Conservation (phyloP, 2,888 invertebrate genomes). For the Hemaris fuciformis region DNA sequence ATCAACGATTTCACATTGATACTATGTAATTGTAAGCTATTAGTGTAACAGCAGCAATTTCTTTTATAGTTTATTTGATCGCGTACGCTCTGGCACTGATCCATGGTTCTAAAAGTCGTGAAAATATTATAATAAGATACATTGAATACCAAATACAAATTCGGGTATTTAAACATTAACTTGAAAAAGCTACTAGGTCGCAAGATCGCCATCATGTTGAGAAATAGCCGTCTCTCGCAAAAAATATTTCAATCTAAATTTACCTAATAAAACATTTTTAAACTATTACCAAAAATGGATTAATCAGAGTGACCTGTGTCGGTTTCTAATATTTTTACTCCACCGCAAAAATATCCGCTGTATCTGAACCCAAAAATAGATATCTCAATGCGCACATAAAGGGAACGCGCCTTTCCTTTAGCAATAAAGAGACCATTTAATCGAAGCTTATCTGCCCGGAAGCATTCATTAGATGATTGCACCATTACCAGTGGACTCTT, state of each 20-base stretch:
- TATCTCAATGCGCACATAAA: slow-evolving; percentile 76
- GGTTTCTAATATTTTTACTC: slow-evolving; percentile 26
- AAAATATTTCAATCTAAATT: neutral
- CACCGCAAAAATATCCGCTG: slow-evolving; percentile 25
- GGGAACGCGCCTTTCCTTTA: slow-evolving; percentile 75
- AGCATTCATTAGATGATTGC: slow-evolving; percentile 83
- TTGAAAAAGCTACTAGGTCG: too few relatives aligned
- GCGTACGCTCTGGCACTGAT: neutral
- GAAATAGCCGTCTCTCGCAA: too few relatives aligned
- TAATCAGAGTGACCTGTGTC: slow-evolving; percentile 13
- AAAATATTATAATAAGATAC: too few relatives aligned
- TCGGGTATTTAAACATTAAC: too few relatives aligned
- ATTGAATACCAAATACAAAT: too few relatives aligned
- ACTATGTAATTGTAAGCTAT: slow-evolving; percentile 18
- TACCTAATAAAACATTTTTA: neutral
- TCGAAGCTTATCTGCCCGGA: slow-evolving; percentile 80
- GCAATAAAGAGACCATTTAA: slow-evolving; percentile 81
- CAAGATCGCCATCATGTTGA: too few relatives aligned
- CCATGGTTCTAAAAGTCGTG: too few relatives aligned
- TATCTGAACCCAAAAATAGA: slow-evolving; percentile 56
- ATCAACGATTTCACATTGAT: slow-evolving; percentile 52
- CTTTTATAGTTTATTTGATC: slow-evolving; percentile 16
- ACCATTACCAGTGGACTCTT: slow-evolving; percentile 74
- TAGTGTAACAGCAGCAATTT: slow-evolving; percentile 17
- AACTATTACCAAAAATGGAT: neutral